phyloP scores from a whole-genome alignment of 2,888 invertebrate genomes.

The Didymodactylos carnosus region DNA sequence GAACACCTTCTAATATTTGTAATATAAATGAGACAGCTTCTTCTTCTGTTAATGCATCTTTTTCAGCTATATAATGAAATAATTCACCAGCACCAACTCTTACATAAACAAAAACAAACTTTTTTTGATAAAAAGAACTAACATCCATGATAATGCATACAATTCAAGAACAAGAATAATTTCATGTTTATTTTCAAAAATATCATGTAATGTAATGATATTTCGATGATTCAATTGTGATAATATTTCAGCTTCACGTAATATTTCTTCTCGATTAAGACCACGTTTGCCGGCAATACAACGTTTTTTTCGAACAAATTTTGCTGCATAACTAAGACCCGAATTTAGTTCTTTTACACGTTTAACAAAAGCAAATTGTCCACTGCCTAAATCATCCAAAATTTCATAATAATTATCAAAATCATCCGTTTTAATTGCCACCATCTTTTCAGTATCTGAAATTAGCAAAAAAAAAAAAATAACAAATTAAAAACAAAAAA shows the following conservation, averaged over 20 bases:
- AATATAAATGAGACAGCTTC: constrained; percentile 45
- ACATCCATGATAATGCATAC: constrained; percentile 26
- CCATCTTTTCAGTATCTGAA: no score
- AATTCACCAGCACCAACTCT: constrained; percentile 48
- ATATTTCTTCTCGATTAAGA: constrained; percentile 43
- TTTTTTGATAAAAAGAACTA: neutral
- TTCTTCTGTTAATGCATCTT: constrained; percentile 40
- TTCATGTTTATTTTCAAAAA: constrained; percentile 43
- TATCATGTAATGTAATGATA: constrained; percentile 44
- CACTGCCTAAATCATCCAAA: constrained; percentile 2
- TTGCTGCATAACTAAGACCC: constrained; percentile 41
- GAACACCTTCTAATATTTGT: constrained; percentile 45
- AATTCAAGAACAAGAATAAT: constrained; percentile 45
- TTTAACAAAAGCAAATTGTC: constrained; percentile 14
- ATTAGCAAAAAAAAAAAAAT: no score
- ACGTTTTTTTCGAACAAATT: constrained; percentile 43
- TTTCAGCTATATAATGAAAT: constrained; percentile 42
- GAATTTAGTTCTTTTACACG: neutral
- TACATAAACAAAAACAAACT: constrained; percentile 18
- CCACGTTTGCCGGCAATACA: constrained; percentile 24
- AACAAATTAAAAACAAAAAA: no score
- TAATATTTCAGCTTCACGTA: constrained; percentile 42
- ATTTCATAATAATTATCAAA: neutral
- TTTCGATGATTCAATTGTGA: constrained; percentile 42
- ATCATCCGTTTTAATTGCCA: no score